Evolutionary conservation across 2,797 vertebrate genomes (phyloP).

Genomic region (Phalloptychus januarius): DNA sequence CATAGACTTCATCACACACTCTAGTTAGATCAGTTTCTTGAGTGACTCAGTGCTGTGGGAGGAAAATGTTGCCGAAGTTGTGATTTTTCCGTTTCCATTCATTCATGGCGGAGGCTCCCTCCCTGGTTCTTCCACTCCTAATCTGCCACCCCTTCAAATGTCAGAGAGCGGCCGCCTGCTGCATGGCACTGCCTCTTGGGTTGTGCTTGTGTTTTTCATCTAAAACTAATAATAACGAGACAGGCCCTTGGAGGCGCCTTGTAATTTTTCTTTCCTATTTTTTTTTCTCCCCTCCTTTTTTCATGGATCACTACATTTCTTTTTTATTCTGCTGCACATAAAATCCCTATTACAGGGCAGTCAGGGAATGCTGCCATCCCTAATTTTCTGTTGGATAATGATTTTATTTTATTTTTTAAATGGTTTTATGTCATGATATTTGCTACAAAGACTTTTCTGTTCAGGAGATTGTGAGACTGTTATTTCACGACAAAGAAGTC

Average conservation of each 20-base stretch:
- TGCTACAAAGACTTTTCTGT: conserved; percentile 53
- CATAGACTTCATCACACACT: not conserved
- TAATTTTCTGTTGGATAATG: conserved; percentile 67
- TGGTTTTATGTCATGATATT: conserved; percentile 56
- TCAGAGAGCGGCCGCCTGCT: conserved; percentile 55
- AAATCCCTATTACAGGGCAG: conserved; percentile 67
- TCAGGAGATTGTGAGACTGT: conserved; percentile 42
- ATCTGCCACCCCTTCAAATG: conserved; percentile 63
- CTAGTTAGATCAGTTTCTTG: not conserved
- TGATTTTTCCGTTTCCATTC: conserved; percentile 34
- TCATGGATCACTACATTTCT: conserved; percentile 70
- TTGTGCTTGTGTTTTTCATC: conserved; percentile 75
- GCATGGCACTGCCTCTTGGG: conserved; percentile 59
- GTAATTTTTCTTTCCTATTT: conserved; percentile 71
- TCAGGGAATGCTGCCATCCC: conserved; percentile 63
- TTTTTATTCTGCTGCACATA: conserved; percentile 63
- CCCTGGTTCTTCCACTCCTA: conserved; percentile 36
- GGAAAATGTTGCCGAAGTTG: conserved; percentile 15
- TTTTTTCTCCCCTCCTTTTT: conserved; percentile 57
- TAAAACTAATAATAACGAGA: conserved; percentile 79
- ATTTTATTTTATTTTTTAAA: conserved; percentile 59
- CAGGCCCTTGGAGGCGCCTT: conserved; percentile 67
- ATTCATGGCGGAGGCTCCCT: conserved; percentile 34
- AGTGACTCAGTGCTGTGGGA: conserved; percentile 6
- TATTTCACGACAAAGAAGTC: conserved; percentile 33